These are phyloP conservation scores for Microcebus ravelobensis DNA, from an alignment of 2,113 vertebrate genomes.

Conservation along the genomic window DNA sequence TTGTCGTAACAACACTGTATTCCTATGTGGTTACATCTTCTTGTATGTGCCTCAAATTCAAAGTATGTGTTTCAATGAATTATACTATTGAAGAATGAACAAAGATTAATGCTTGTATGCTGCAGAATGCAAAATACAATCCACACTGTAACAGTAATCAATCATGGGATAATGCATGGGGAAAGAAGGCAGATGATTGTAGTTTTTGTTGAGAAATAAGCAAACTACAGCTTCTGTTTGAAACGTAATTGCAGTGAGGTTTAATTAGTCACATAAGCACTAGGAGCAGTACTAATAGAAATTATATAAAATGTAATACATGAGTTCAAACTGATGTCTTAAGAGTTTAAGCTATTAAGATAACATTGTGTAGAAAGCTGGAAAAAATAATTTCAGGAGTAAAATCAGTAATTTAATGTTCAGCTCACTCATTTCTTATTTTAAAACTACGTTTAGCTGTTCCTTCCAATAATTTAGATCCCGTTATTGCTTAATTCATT, in stretches of 20 bases:
- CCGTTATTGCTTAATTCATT: conserved; percentile 37
- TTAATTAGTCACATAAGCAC: conserved; percentile 20
- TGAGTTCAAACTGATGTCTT: not conserved
- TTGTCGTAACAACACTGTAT: conserved; percentile 51
- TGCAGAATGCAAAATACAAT: conserved; percentile 21
- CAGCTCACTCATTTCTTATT: not conserved
- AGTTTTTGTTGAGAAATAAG: conserved; percentile 39
- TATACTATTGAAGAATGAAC: conserved; percentile 26
- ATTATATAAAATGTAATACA: not conserved
- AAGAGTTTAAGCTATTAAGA: not conserved
- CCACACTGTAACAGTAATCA: conserved; percentile 33
- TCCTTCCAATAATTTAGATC: not conserved
- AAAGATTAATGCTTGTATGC: conserved; percentile 57
- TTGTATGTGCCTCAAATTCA: conserved; percentile 37
- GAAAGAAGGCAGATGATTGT: not conserved
- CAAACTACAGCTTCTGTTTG: not conserved
- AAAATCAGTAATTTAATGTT: conserved; percentile 37
- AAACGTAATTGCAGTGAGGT: not conserved
- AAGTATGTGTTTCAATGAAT: conserved; percentile 67
- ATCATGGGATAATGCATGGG: conserved; percentile 36
- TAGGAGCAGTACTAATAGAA: not conserved
- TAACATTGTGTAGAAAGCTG: not conserved
- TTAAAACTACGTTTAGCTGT: conserved; percentile 14
- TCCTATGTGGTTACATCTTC: conserved; percentile 58
- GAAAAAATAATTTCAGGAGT: not conserved